Evolutionary conservation across 2,797 vertebrate species (phyloP).

Genomic region (Chloroceryle inda): DNA sequence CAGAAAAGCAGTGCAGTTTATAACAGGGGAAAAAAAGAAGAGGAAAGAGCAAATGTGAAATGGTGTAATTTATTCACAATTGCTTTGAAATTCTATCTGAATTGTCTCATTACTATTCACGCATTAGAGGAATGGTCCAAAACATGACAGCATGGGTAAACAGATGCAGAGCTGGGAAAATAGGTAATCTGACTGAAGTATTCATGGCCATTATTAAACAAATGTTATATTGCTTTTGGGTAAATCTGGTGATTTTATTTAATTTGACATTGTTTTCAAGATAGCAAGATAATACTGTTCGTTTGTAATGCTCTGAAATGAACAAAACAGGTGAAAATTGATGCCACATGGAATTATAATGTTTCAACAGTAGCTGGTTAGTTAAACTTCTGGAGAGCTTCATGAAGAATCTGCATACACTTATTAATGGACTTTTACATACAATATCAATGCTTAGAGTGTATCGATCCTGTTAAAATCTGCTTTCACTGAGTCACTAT

Average conservation of each 20-base stretch:
- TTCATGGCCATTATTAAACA: conserved; percentile 69
- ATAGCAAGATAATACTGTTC: conserved; percentile 64
- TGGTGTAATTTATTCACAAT: conserved; percentile 71
- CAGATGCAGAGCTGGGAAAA: conserved; percentile 63
- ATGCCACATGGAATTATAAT: conserved; percentile 43
- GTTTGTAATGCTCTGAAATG: conserved; percentile 49
- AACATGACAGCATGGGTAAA: conserved; percentile 63
- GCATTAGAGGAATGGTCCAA: conserved; percentile 63
- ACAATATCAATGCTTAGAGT: conserved; percentile 56
- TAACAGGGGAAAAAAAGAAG: conserved; percentile 24
- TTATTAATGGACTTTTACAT: conserved; percentile 66
- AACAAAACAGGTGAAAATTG: conserved; percentile 67
- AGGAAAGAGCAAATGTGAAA: conserved; percentile 68
- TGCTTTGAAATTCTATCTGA: conserved; percentile 75
- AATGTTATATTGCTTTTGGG: conserved; percentile 68
- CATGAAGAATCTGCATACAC: conserved; percentile 56
- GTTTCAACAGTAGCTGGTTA: conserved; percentile 59
- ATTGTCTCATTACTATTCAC: conserved; percentile 68
- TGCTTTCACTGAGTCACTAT: conserved; percentile 57
- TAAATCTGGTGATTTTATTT: conserved; percentile 69
- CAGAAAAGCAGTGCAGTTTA: conserved; percentile 49
- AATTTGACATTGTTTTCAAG: conserved; percentile 72
- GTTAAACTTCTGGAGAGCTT: conserved; percentile 53
- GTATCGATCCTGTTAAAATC: conserved; percentile 49
- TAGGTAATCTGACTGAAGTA: conserved; percentile 66